Percentiles rank a stretch among this genome's conserved stretches.
phyloP scores from a whole-genome alignment of 2,113 vertebrate genomes.

The Pipa parva region DNA sequence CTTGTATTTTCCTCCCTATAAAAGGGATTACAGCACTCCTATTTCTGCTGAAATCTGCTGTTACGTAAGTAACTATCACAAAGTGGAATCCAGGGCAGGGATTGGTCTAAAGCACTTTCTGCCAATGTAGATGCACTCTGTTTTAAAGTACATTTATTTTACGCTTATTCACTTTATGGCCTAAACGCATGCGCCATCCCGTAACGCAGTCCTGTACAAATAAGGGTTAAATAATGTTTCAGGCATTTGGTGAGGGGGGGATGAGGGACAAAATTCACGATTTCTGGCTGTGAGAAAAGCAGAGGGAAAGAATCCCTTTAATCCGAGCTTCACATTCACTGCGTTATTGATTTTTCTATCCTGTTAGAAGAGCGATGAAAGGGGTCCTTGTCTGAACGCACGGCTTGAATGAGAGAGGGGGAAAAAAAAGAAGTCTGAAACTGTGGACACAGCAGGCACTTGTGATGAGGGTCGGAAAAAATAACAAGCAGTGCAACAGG shows the following conservation, averaged over 20 bases:
- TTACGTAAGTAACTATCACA: no score
- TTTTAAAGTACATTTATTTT: no score
- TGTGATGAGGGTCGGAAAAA: slow-evolving; percentile 9
- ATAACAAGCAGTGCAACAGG: slow-evolving; percentile 9
- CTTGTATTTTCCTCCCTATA: no score
- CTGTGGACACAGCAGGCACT: slow-evolving; percentile 18
- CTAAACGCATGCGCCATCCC: no score
- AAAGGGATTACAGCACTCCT: no score
- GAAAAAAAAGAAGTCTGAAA: background rate
- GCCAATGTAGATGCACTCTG: no score
- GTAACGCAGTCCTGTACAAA: background rate
- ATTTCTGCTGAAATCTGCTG: no score
- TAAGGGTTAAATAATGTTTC: background rate
- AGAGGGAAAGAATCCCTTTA: background rate
- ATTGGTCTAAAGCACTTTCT: no score
- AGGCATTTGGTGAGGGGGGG: no score
- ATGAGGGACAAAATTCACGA: background rate
- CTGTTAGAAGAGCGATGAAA: slow-evolving; percentile 31
- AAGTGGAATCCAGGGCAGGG: no score
- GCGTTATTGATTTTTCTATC: slow-evolving; percentile 37
- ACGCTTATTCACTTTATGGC: no score
- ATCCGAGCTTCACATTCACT: slow-evolving; percentile 12
- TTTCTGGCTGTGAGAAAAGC: slow-evolving; percentile 17
- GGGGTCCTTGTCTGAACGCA: slow-evolving; percentile 26
- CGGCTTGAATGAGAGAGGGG: background rate